Conservation (phyloP, 2,113 vertebrate genomes). For the Poeciliopsis occidentalis region DNA sequence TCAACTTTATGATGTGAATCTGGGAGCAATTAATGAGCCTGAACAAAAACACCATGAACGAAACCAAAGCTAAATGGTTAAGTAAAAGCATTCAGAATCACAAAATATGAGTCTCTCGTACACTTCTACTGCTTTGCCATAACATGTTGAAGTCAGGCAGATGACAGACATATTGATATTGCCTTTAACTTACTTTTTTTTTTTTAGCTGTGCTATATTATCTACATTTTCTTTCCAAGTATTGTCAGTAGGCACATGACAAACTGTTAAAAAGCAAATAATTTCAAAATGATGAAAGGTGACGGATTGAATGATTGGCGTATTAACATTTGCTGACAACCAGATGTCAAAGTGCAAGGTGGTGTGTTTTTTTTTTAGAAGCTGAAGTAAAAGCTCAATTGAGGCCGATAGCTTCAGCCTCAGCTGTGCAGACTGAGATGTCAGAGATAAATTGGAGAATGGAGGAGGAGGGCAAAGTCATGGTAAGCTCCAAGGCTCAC, state of each 20-base stretch:
- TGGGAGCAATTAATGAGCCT: neutral
- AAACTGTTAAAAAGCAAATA: neutral
- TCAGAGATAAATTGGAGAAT: conserved; percentile 37
- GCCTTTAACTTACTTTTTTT: neutral
- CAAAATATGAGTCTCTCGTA: neutral
- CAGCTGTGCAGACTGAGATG: conserved; percentile 32
- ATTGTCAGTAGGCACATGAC: neutral
- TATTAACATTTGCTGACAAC: conserved; percentile 9
- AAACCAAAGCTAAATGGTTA: too few relatives aligned
- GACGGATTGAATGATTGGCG: conserved; percentile 1
- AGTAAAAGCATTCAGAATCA: too few relatives aligned
- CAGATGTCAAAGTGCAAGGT: conserved; percentile 12
- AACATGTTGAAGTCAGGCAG: neutral
- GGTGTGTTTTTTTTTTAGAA: conserved; percentile 1
- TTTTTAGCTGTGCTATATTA: neutral
- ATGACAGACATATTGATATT: too few relatives aligned
- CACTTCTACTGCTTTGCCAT: neutral
- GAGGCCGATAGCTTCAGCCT: conserved; percentile 20
- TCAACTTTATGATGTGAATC: conserved; percentile 31
- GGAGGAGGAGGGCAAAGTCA: conserved; percentile 46
- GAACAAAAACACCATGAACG: conserved; percentile 27
- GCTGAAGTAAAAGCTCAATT: conserved; percentile 24
- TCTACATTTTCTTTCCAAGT: neutral
- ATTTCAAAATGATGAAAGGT: neutral
- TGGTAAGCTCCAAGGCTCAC: conserved; percentile 20